These are phyloP conservation scores for Fissipunctia ypsillon DNA, from an alignment of 2,888 invertebrate species.

Conservation along the genomic window DNA sequence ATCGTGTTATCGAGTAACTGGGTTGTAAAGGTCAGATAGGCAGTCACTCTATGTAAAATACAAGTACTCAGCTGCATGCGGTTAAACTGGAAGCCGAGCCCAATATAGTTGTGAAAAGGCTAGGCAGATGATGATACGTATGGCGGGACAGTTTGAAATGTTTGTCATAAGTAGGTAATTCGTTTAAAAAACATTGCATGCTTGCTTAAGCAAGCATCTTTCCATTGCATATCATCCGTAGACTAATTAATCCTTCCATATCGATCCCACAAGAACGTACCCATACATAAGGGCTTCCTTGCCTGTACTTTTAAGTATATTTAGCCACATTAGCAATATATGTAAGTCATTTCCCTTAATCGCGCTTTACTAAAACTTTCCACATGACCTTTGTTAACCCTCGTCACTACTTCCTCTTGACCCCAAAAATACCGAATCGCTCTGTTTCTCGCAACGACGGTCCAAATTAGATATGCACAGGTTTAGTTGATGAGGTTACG, in stretches of 20 bases:
- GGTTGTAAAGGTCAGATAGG: no score
- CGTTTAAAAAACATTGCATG: not conserved
- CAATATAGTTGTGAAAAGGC: no score
- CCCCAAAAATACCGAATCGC: conserved; percentile 34
- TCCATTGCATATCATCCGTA: not conserved
- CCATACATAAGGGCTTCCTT: not conserved
- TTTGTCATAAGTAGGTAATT: no score
- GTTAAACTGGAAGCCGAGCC: no score
- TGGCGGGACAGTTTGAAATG: no score
- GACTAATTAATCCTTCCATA: not conserved
- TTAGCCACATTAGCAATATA: conserved; percentile 29
- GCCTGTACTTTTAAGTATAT: conserved; percentile 2
- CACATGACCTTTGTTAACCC: conserved; percentile 50
- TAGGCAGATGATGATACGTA: no score
- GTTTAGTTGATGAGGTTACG: conserved; percentile 24
- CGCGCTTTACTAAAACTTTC: conserved; percentile 34
- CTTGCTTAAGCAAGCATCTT: not conserved
- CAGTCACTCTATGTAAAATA: no score
- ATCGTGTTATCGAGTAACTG: no score
- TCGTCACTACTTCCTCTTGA: conserved; percentile 32
- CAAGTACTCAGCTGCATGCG: no score
- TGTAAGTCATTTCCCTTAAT: conserved; percentile 51
- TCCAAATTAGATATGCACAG: conserved; percentile 17
- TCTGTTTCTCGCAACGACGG: conserved; percentile 14
- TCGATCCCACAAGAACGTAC: not conserved